Evolutionary conservation across 2,888 invertebrate genomes (phyloP), one percentile per base, ranked within the genome.

Genomic region (Tetranychus piercei): DNA sequence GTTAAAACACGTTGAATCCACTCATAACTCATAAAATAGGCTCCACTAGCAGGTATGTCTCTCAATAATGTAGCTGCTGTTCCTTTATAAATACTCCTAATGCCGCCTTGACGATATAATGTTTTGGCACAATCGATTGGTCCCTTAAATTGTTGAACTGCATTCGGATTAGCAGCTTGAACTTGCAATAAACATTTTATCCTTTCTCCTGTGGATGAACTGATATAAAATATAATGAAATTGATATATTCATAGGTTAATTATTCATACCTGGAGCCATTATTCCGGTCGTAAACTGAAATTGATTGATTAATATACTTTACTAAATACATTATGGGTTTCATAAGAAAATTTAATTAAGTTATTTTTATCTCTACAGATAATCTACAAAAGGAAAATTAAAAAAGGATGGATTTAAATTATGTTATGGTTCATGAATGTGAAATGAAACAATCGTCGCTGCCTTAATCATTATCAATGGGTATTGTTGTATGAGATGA

Each of bases 11-110:
- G 88, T 84, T 94, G 91, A 23, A 97, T 83, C 83, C 87, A 90
- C 83, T 99, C 99, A 82, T 99, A 99, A 0, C 94, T 91, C 86
- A 94, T 88, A 82, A 99, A 96, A 83, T 99, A 99, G 86, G 94
- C 89, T 71, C 96, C 99, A 83, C 92, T 92, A n/a, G 96, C 96
- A 73, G 99, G 99, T 75, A 99, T 88, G 86, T 99, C 99, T 88
- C 80, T 86, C 74, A 91, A 83, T 77, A 94, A 84, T 66, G 93
- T 94, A 45, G 92, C 92, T 79, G 86, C 87, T 73, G 90, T 89
- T 77, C 99, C 99, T 82, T 92, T 90, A 83, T 93, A 99, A 79
- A 99, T 89, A 82, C 93, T 92, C 74, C 88, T 86, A 6, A 99
- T 88, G 22, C 99, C 99, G 74, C 97, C 97, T 83, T 94, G 89